Evolutionary conservation across 53 echinoderm and acorn worm species (phyloP).

Genomic region (Patiria pectinifera): DNA sequence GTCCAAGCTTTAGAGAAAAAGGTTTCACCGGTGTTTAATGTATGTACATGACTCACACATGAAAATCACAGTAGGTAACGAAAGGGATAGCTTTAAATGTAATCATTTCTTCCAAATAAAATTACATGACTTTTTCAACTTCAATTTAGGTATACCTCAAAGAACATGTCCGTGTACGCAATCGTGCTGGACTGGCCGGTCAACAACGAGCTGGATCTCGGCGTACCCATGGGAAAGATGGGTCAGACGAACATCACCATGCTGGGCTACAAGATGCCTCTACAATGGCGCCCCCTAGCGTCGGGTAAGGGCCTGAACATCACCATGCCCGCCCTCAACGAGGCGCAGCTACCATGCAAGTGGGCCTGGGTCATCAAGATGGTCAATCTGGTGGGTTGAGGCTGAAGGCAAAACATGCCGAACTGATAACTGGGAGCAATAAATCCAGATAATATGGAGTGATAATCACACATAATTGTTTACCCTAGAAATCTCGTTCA

Average conservation of each 20-base stretch:
- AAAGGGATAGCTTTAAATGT: no score
- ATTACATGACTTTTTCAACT: constrained; percentile 69
- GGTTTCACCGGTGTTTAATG: no score
- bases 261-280: constrained; percentile 74
- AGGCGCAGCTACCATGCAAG: constrained; percentile 71
- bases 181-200: constrained; percentile 92
- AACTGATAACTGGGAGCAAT: no score
- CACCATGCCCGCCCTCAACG: constrained; percentile 59
- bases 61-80: no score
- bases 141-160: constrained; percentile 74
- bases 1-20: no score
- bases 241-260: constrained; percentile 58
- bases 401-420: no score
- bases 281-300: constrained; percentile 62
- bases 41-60: no score
- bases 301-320: constrained; percentile 56
- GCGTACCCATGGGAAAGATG: constrained; percentile 54
- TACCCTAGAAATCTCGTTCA: no score
- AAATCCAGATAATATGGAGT: no score
- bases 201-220: constrained; percentile 67
- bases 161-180: constrained; percentile 70
- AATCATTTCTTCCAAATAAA: no score
- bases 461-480: no score
- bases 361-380: constrained; percentile 87
- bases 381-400: neutral